Evolutionary conservation across 2,113 vertebrate genomes (phyloP).

Genomic region (Pycnonotus jocosus): DNA sequence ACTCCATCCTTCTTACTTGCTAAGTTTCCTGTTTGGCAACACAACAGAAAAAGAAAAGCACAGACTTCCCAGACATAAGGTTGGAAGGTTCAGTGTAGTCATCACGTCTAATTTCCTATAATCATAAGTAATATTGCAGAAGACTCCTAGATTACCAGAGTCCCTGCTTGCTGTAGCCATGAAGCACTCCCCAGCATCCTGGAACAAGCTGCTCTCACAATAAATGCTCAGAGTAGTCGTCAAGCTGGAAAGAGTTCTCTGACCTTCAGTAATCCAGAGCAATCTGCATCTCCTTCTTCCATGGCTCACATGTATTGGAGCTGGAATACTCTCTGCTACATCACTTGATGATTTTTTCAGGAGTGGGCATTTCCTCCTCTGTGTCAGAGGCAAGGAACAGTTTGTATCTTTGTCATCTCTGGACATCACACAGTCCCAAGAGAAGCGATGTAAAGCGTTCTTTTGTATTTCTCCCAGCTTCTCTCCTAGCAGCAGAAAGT

Average conservation of each 20-base stretch:
- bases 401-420: neutral
- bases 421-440: neutral
- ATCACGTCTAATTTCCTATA: neutral
- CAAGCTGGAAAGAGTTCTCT: neutral
- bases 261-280: neutral
- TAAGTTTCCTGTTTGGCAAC: neutral
- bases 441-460: neutral
- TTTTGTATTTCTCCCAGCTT: neutral
- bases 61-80: neutral
- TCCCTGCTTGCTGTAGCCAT: neutral
- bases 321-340: neutral
- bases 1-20: neutral
- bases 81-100: neutral
- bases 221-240: neutral
- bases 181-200: neutral
- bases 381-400: neutral
- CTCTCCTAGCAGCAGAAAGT: neutral
- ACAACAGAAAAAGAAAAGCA: neutral
- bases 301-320: accelerated
- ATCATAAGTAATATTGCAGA: neutral
- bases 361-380: neutral
- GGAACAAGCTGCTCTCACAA: neutral
- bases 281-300: neutral
- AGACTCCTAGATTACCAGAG: neutral
- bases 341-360: neutral